Evolutionary conservation across 23 tunicate species (phyloP), one percentile per base, ranked within the genome.

Genomic region (Trididemnum nubilum): DNA sequence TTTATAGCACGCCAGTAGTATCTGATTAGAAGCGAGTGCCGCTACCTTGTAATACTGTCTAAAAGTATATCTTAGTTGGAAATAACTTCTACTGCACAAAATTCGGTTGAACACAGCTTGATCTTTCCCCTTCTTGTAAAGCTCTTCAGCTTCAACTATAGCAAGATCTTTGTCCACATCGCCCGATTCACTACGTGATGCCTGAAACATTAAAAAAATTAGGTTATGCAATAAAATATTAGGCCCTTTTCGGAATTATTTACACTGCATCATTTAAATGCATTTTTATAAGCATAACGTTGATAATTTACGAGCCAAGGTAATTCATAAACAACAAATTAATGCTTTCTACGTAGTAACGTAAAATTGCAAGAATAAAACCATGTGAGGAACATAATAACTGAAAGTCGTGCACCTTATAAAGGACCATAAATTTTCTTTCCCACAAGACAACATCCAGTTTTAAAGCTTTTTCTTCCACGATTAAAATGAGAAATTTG

Each of bases 71-170:
- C 90, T 76, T 7, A 93, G 81, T 81, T 93, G 98, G 0, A 78
- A 70, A 54, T 50, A 44, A 37, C 90, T 84, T 49, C 98, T 37
- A 22, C 83, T 65, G 64, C 89, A 87, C 87, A 93, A 83, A 32
- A 93, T 82, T 49, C 86, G 34, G 70, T 88, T 87, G 69, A 93
- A 93, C 12, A 92, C 63, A 23, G 85, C 71, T 74, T 93, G 94
- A 38, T 93, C 98, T 2, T 94, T 93, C 35, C 98, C 98, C 21
- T 94, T 94, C 81, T 88, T 79, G 81, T 88, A 88, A 37, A 93
- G 84, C 9, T 36, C 77, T 31, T 93, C 33, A 1, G 98, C 98
- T 61, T 93, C 98, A 28, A 51, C 84, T 40, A 37, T 63, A 18
- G 98, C 98, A 19, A 81, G 86, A 0, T 34, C 82, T 57, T 33